Evolutionary conservation across 2,113 vertebrate species (phyloP), one percentile per base, ranked within the genome.

Genomic region (Grantiella picta): DNA sequence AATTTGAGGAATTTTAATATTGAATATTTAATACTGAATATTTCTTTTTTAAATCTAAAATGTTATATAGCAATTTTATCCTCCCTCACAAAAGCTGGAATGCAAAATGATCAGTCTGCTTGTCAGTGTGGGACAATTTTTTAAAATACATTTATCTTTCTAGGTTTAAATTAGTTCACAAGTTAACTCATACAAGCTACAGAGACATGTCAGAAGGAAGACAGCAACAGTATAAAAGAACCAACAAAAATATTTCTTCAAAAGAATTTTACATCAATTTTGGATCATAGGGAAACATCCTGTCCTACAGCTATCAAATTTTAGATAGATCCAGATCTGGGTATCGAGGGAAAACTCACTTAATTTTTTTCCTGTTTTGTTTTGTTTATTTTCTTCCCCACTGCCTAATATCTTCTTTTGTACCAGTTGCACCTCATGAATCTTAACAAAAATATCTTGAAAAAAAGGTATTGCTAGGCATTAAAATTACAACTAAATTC

Each of bases 241-340:
- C 79, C 70, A 92, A 94, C 40, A 87, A 95, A 94, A 95, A 96
- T 76, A 94, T 85, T 91, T 95, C 92, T 96, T 97, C 94, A 96
- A 94, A 97, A 96, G 80, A 95, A 90, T 90, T 94, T 96, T 93
- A 92, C 71, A 93, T 89, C 29, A 50, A 42, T 91, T 96, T 93
- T 73, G 64, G 69, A 88, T 96, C 94, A 96, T 85, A 92, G 49
- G n/a, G 49, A 95, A 95, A 82, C 76, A 94, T 91, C 47, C 71
- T 94, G 75, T 85, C 89, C 63, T 93, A 86, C 78, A 92, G 47
- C 66, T 75, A 92, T 52, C 1, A 81, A 86, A 31, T 81, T 92
- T 77, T 90, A 80, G 75, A 88, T 70, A 86, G 49, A 72, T 92
- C 59, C 50, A 90, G 44, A 87, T 73, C 49, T 82, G 54, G 6